Percentiles rank a stretch among this genome's conserved stretches.
Conservation (phyloP, 2,888 invertebrate species). For the Isotomurus palustris region DNA sequence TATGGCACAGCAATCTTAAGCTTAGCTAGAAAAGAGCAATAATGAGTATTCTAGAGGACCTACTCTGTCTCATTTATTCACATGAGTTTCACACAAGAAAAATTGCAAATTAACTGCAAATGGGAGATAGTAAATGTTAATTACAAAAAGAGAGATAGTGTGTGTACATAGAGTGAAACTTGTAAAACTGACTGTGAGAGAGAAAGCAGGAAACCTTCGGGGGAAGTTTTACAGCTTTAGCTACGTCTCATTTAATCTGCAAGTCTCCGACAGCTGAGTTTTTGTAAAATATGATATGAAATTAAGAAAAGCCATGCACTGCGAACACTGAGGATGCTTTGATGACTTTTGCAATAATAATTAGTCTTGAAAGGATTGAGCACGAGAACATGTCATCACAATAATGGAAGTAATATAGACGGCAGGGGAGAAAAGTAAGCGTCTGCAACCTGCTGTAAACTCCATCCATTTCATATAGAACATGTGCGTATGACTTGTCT, state of each 20-base stretch:
- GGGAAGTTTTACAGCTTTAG: too few relatives aligned
- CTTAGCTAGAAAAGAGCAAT: neutral
- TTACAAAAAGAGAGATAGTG: neutral
- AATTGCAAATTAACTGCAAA: constrained; percentile 16
- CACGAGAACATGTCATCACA: constrained; percentile 28
- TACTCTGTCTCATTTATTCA: neutral
- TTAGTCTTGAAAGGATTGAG: constrained; percentile 19
- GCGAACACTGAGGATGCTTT: constrained; percentile 1
- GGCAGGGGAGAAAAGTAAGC: constrained; percentile 1
- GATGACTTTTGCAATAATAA: constrained; percentile 21
- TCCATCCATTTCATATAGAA: too few relatives aligned
- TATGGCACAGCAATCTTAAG: neutral
- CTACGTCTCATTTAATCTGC: too few relatives aligned
- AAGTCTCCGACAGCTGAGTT: too few relatives aligned
- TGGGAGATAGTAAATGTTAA: constrained; percentile 15
- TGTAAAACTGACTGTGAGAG: too few relatives aligned
- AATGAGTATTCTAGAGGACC: neutral
- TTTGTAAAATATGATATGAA: neutral
- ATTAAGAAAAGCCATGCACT: neutral
- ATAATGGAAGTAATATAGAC: constrained; percentile 17
- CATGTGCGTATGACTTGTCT: too few relatives aligned
- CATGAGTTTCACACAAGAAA: constrained; percentile 3
- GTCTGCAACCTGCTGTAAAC: neutral
- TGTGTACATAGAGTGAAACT: too few relatives aligned
- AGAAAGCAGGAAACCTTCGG: too few relatives aligned